These are phyloP conservation scores for Cacatua alba DNA, from an alignment of 2,113 vertebrate genomes.

Conservation along the genomic window DNA sequence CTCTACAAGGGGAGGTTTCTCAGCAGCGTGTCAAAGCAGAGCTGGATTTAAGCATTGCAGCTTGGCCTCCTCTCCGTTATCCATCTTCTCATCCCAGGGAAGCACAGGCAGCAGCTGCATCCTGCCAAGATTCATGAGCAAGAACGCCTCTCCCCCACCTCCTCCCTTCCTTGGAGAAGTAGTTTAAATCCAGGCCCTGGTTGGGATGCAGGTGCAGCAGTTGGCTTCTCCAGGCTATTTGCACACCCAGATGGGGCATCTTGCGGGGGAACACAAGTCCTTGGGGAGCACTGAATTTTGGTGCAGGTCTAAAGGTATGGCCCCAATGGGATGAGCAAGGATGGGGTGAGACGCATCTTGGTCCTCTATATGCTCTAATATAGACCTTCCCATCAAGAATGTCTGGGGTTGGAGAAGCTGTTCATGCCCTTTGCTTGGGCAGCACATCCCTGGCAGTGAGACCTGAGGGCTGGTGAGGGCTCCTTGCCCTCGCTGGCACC, in stretches of 20 bases:
- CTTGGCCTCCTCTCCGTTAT: constrained; percentile 8
- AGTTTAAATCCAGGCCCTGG: not conserved
- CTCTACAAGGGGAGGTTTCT: not conserved
- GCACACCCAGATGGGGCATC: not conserved
- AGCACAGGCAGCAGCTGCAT: constrained; percentile 13
- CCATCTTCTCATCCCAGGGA: not conserved
- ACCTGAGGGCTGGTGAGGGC: not conserved
- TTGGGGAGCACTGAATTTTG: not conserved
- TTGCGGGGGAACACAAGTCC: fast-evolving
- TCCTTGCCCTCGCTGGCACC: not conserved
- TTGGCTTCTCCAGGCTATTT: not conserved
- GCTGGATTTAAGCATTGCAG: not conserved
- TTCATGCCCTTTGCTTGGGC: not conserved
- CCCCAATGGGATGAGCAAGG: not conserved
- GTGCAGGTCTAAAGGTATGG: fast-evolving
- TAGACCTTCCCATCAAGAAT: not conserved
- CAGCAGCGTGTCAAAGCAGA: not conserved
- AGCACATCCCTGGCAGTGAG: not conserved
- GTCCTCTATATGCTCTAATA: fast-evolving
- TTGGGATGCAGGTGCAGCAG: not conserved
- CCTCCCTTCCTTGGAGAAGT: constrained; percentile 23
- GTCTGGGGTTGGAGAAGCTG: not conserved
- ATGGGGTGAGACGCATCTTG: not conserved
- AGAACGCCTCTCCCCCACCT: constrained; percentile 30
- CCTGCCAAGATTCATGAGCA: constrained; percentile 48